Conservation (phyloP, 2,888 invertebrate species). For the Mimachlamys varia region DNA sequence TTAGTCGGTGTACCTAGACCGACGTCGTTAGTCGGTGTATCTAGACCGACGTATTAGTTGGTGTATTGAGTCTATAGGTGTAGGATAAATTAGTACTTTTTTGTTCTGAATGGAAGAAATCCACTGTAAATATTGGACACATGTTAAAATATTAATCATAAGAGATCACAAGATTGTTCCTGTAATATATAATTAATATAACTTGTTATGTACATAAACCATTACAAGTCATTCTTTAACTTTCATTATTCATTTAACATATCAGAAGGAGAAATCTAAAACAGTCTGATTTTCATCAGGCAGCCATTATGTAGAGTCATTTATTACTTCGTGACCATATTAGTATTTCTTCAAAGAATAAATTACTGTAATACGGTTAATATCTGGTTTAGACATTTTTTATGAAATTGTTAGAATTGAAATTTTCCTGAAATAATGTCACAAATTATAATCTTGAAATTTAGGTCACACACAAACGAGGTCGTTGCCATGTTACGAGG, state of each 20-base stretch:
- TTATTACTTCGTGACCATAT: background rate
- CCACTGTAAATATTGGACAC: conserved; percentile 23
- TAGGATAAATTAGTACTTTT: background rate
- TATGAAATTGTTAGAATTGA: no score
- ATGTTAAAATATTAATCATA: background rate
- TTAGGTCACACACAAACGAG: no score
- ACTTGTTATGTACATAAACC: no score
- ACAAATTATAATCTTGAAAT: no score
- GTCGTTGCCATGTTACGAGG: no score
- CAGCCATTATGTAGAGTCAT: background rate
- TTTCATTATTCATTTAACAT: background rate
- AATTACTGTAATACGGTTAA: no score
- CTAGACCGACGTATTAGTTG: no score
- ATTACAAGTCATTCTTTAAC: background rate
- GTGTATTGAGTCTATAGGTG: background rate
- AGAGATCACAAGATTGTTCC: background rate
- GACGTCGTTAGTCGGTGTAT: no score
- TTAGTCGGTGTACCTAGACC: no score
- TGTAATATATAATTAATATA: no score
- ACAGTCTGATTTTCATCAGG: background rate
- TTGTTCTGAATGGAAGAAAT: background rate
- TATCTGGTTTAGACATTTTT: no score
- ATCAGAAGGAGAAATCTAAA: background rate
- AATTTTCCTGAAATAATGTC: no score
- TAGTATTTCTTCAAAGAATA: background rate